Percentiles rank a stretch among this genome's conserved stretches.
Conservation (phyloP, 2,113 vertebrate species). For the Prunella himalayana region DNA sequence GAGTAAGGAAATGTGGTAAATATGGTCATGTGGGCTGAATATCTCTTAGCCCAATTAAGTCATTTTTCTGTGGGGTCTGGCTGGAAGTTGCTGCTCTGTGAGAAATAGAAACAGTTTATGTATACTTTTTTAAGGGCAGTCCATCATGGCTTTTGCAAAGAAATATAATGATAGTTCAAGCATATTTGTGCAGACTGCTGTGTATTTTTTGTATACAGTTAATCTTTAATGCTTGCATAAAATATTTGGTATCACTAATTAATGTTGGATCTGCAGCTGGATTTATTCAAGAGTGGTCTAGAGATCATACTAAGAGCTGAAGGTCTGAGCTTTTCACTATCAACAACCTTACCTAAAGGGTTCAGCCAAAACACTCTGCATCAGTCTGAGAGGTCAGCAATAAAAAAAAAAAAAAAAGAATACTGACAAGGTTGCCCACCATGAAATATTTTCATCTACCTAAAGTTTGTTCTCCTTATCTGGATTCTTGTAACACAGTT, state of each 20-base stretch:
- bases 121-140: background rate
- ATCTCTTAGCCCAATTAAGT: background rate
- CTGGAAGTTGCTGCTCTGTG: background rate
- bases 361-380: background rate
- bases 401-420: background rate
- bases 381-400: background rate
- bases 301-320: background rate
- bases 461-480: background rate
- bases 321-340: background rate
- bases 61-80: background rate
- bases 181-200: background rate
- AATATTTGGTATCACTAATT: background rate
- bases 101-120: background rate
- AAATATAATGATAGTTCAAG: background rate
- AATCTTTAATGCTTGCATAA: background rate
- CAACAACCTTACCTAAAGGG: background rate
- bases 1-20: background rate
- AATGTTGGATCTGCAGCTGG: background rate
- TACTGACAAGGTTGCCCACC: background rate
- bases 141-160: background rate
- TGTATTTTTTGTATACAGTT: background rate
- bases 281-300: background rate
- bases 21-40: background rate
- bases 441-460: background rate
- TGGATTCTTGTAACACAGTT: background rate